Percentiles rank a stretch among this genome's conserved stretches.
Conservation (phyloP, 2,113 vertebrate genomes). For the Eira barbara region DNA sequence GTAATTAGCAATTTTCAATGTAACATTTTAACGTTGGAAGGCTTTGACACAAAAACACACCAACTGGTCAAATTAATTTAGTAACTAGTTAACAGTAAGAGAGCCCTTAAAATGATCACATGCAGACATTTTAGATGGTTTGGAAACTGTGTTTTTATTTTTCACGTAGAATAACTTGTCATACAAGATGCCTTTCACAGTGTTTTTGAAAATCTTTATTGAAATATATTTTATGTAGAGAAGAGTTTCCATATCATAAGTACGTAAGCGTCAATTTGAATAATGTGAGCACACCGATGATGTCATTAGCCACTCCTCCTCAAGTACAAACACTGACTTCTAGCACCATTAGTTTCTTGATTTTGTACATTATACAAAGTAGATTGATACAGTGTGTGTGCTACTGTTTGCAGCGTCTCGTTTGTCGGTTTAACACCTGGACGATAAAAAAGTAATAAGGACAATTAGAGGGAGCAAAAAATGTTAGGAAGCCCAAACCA, state of each 20-base stretch:
- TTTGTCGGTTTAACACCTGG: not conserved
- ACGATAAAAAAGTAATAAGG: not conserved
- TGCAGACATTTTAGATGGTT: not conserved
- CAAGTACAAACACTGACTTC: not conserved
- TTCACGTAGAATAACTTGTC: not conserved
- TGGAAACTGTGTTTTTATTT: not conserved
- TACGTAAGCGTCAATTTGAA: accelerated
- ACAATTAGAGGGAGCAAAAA: not conserved
- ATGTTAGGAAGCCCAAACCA: not conserved
- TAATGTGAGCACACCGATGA: accelerated
- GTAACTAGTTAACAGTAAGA: not conserved
- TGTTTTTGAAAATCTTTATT: not conserved
- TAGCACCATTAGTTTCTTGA: not conserved
- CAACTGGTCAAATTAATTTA: not conserved
- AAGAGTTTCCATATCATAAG: not conserved
- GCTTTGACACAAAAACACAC: not conserved
- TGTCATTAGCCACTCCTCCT: not conserved
- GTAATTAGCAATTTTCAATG: not conserved
- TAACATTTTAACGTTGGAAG: not conserved
- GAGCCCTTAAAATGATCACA: not conserved
- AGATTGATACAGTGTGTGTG: accelerated
- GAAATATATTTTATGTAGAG: not conserved
- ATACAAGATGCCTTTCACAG: not conserved
- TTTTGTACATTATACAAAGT: not conserved
- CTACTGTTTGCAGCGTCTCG: not conserved